A percentile compares a stretch with the other conserved stretches of the same genome.
Evolutionary conservation across 2,797 vertebrate genomes (phyloP).

Genomic region (Amblyopsis hoosieri): DNA sequence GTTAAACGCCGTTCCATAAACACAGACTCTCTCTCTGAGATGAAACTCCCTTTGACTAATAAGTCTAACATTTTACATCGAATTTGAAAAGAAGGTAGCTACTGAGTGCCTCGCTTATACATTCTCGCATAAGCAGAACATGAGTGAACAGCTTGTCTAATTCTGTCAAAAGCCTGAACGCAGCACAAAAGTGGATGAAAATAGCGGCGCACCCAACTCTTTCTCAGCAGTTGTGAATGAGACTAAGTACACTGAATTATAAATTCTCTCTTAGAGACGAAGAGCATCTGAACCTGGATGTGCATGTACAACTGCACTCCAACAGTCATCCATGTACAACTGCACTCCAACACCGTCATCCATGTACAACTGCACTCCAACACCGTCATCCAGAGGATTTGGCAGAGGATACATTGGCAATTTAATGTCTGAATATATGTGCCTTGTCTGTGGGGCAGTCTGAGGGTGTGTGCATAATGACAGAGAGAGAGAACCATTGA

Average conservation of each 20-base stretch:
- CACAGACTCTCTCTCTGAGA: slow-evolving; percentile 20
- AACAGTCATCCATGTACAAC: background rate
- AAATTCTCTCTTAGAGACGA: slow-evolving; percentile 8
- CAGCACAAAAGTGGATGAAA: slow-evolving; percentile 28
- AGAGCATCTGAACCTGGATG: background rate
- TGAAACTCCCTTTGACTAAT: slow-evolving; percentile 56
- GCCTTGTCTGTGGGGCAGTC: background rate
- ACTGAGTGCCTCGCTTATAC: slow-evolving; percentile 13
- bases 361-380: background rate
- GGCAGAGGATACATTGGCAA: too few relatives aligned
- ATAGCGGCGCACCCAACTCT: slow-evolving; percentile 12
- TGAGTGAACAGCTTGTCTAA: slow-evolving; percentile 20
- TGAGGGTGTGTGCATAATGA: too few relatives aligned
- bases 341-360: background rate
- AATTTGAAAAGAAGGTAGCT: slow-evolving; percentile 31
- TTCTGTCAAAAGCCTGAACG: slow-evolving; percentile 28
- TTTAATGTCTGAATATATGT: slow-evolving; percentile 7
- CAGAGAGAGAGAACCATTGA: too few relatives aligned
- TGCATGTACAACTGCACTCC: background rate
- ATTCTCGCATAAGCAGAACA: slow-evolving; percentile 15
- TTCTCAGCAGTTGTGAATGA: slow-evolving; percentile 29
- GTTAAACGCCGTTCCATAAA: background rate
- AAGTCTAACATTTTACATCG: slow-evolving; percentile 38
- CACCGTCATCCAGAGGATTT: background rate
- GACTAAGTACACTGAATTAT: slow-evolving; percentile 34